These are phyloP conservation scores for Temnothorax nylanderi DNA, from an alignment of 1,140 invertebrate genomes.

Conservation along the genomic window DNA sequence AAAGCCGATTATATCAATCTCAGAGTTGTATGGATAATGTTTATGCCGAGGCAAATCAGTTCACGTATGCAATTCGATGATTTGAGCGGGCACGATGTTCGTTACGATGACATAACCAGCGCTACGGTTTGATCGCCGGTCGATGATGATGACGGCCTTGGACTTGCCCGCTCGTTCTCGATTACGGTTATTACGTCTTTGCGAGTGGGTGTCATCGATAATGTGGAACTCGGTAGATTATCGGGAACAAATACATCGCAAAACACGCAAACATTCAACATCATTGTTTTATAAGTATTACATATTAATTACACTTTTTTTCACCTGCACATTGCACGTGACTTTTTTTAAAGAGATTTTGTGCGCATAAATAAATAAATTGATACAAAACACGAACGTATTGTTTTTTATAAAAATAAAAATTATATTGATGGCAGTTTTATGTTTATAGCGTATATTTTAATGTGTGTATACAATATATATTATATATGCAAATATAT, in stretches of 20 bases:
- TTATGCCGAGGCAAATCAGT: constrained; percentile 23
- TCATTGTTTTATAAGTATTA: not conserved
- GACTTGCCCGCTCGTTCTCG: constrained; percentile 75
- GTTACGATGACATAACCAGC: constrained; percentile 74
- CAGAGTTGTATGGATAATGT: constrained; percentile 25
- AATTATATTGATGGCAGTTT: not conserved
- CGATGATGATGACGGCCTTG: constrained; percentile 77
- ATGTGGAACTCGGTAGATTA: constrained; percentile 43
- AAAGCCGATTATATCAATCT: constrained; percentile 8
- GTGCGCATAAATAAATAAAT: not conserved
- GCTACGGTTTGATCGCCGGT: constrained; percentile 74
- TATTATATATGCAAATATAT: not conserved
- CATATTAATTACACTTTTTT: not conserved
- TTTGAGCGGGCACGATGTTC: constrained; percentile 70
- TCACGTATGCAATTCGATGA: constrained; percentile 73
- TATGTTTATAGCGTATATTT: not conserved
- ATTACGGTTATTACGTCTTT: constrained; percentile 65
- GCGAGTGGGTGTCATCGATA: constrained; percentile 22
- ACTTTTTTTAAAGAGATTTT: not conserved
- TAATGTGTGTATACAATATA: not conserved
- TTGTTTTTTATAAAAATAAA: constrained; percentile 21
- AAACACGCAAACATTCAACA: not conserved
- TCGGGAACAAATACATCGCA: constrained; percentile 27
- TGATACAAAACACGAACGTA: not conserved
- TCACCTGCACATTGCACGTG: too few relatives aligned